Percentiles rank a stretch among this genome's conserved stretches.
Evolutionary conservation across 1,140 invertebrate genomes (phyloP).

Genomic region (Macrostomum lignano): DNA sequence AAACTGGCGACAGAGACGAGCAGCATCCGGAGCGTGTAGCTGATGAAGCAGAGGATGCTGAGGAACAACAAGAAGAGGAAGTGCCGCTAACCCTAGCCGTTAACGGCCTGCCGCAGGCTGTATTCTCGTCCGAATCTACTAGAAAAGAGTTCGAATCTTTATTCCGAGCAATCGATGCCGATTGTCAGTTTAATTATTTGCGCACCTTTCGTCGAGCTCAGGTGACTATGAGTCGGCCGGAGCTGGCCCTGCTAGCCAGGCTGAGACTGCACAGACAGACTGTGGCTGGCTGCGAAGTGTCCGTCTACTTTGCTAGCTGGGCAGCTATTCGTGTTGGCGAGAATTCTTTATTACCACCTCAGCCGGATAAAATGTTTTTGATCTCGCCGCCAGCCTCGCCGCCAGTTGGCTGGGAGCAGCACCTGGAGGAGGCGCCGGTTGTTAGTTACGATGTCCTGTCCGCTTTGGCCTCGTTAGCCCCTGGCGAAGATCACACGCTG

Average conservation of each 20-base stretch:
- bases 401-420: slow-evolving; percentile 72
- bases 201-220: slow-evolving; percentile 61
- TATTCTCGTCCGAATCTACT: too few relatives aligned
- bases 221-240: slow-evolving; percentile 52
- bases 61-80: too few relatives aligned
- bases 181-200: slow-evolving; percentile 74
- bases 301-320: neutral
- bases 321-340: neutral
- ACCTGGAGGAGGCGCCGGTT: slow-evolving; percentile 55
- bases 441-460: slow-evolving; percentile 73
- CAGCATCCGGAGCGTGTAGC: too few relatives aligned
- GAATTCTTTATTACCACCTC: slow-evolving; percentile 51
- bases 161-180: too few relatives aligned
- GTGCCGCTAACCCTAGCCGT: too few relatives aligned
- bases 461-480: slow-evolving; percentile 56
- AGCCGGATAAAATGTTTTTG: slow-evolving; percentile 81
- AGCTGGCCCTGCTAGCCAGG: slow-evolving; percentile 48
- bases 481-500: slow-evolving; percentile 32
- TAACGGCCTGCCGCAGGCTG: too few relatives aligned
- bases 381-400: slow-evolving; percentile 91
- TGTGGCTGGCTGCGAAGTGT: slow-evolving; percentile 34
- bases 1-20: too few relatives aligned
- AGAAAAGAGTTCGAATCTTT: too few relatives aligned
- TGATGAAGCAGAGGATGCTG: too few relatives aligned
- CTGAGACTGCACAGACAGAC: slow-evolving; percentile 53